Percentiles rank a stretch among this genome's conserved stretches.
These are phyloP conservation scores for Danio kyathit DNA, from an alignment of 2,797 vertebrate species.

Conservation along the genomic window DNA sequence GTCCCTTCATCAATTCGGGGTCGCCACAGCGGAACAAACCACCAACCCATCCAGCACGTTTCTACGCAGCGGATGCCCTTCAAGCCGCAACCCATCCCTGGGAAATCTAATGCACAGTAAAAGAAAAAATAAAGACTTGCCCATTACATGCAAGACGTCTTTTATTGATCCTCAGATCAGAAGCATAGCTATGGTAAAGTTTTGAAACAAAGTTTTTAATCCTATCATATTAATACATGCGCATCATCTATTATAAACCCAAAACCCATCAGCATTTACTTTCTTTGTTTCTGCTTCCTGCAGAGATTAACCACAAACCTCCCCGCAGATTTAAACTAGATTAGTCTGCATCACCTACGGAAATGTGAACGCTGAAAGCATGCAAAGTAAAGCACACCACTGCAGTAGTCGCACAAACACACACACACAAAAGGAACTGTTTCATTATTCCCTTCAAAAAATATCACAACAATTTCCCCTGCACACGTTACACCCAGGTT, in stretches of 20 bases:
- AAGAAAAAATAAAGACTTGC: too few relatives aligned
- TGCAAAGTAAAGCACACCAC: neutral
- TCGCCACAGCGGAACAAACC: too few relatives aligned
- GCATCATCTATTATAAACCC: neutral
- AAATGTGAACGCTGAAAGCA: neutral
- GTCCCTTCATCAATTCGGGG: too few relatives aligned
- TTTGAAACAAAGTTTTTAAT: neutral
- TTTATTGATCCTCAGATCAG: too few relatives aligned
- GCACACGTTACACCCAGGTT: neutral
- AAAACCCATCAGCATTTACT: neutral
- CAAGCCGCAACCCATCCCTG: too few relatives aligned
- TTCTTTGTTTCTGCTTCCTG: neutral
- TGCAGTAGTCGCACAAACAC: neutral
- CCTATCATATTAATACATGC: neutral
- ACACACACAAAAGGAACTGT: neutral
- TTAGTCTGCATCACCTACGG: neutral
- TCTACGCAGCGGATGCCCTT: too few relatives aligned
- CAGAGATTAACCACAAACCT: neutral
- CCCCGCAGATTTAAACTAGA: neutral
- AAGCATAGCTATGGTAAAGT: too few relatives aligned
- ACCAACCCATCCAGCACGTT: too few relatives aligned
- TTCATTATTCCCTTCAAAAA: constrained; percentile 26
- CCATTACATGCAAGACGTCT: too few relatives aligned
- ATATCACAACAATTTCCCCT: neutral
- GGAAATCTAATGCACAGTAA: too few relatives aligned